A percentile compares a stretch with the other conserved stretches of the same genome.
These are phyloP conservation scores for Ctenosaura bakeri DNA, from an alignment of 2,797 vertebrate genomes.

Conservation along the genomic window DNA sequence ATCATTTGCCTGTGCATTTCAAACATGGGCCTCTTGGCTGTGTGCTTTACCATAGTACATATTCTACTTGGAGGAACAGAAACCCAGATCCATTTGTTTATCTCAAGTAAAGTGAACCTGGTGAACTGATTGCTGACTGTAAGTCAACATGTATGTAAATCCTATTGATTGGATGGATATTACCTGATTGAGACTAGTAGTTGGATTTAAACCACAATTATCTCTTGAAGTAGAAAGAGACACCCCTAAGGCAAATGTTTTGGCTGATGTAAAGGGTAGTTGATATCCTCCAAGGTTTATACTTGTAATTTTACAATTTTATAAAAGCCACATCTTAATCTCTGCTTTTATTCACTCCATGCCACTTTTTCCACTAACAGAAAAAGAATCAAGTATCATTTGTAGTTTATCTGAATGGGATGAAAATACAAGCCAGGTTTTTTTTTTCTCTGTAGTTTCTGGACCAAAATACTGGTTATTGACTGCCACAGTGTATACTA, in stretches of 20 bases:
- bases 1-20: no score
- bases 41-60: background rate
- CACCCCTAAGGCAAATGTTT: background rate
- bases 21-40: background rate
- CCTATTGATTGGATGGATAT: no score
- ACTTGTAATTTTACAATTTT: background rate
- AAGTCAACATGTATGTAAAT: no score
- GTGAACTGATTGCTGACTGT: no score
- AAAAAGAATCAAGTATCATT: background rate
- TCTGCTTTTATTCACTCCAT: background rate
- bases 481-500: background rate
- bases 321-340: no score
- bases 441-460: background rate
- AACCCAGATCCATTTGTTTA: no score
- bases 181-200: no score
- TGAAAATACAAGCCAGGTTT: background rate
- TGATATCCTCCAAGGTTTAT: background rate
- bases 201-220: no score
- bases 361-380: no score
- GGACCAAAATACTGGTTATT: background rate
- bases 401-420: background rate
- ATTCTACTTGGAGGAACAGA: background rate
- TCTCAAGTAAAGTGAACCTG: no score
- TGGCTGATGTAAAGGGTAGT: background rate
- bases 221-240: slow-evolving; percentile 3